Conservation (phyloP, 2,797 vertebrate species). For the Enteromius viviparus region DNA sequence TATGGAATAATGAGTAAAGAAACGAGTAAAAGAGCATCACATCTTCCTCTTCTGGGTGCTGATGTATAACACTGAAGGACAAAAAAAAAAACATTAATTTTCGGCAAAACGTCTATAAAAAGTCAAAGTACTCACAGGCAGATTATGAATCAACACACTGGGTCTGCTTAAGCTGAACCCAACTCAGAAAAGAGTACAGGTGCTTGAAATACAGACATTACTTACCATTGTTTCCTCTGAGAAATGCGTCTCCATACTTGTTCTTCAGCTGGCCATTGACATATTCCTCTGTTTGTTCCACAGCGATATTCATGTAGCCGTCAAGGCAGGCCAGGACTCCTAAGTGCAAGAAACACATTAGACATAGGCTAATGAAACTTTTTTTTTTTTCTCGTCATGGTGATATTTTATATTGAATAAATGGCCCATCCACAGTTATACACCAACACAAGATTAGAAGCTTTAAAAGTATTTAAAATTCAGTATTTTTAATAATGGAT, state of each 20-base stretch:
- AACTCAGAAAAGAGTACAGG: neutral
- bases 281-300: constrained; percentile 98
- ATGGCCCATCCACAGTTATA: neutral
- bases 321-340: constrained; percentile 97
- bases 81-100: neutral
- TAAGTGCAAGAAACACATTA: constrained; percentile 62
- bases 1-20: constrained; percentile 23
- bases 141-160: neutral
- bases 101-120: neutral
- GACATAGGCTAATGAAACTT: neutral
- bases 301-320: constrained; percentile 99
- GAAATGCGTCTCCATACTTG: constrained; percentile 97
- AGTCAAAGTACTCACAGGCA: neutral
- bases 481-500: neutral
- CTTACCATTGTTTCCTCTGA: constrained; percentile 97
- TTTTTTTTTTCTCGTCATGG: neutral
- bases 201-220: neutral
- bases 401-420: neutral
- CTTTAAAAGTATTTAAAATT: too few species aligned
- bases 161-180: neutral
- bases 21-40: constrained; percentile 72
- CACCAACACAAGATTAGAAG: neutral
- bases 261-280: constrained; percentile 99
- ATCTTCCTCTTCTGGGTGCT: constrained; percentile 99
- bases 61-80: constrained; percentile 92